These are phyloP conservation scores for Hirtodrosophila trivittata DNA, from an alignment of 2,888 invertebrate genomes.

Conservation along the genomic window DNA sequence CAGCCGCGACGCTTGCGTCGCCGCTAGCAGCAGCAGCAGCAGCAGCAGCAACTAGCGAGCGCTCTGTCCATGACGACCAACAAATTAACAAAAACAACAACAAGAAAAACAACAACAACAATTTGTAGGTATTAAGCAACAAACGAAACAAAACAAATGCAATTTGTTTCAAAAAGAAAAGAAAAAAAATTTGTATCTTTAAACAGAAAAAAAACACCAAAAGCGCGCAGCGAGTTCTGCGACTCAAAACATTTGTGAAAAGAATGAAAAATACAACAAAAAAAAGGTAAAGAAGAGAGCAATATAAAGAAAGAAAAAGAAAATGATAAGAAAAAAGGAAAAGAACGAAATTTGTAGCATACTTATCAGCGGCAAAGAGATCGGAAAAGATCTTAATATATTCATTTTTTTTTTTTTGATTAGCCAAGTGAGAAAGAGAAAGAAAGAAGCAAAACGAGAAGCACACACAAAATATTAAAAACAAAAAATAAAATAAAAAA, in stretches of 20 bases:
- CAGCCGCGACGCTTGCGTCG: constrained; percentile 42
- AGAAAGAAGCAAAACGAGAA: neutral
- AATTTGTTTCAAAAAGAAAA: constrained; percentile 34
- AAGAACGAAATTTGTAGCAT: constrained; percentile 34
- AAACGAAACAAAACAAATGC: constrained; percentile 32
- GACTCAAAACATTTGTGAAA: neutral
- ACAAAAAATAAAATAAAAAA: constrained; percentile 8
- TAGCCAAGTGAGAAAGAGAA: constrained; percentile 11
- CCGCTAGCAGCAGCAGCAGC: constrained; percentile 19
- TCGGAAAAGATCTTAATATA: neutral
- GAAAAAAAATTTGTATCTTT: constrained; percentile 47
- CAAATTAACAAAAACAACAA: constrained; percentile 42
- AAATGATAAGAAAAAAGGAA: constrained; percentile 5
- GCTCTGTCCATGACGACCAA: constrained; percentile 71
- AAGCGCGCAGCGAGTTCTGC: constrained; percentile 14
- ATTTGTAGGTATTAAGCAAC: constrained; percentile 63
- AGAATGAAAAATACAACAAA: constrained; percentile 2
- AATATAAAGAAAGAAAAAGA: constrained; percentile 4
- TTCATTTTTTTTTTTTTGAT: constrained; percentile 1
- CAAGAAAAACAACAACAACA: constrained; percentile 39
- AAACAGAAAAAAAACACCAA: constrained; percentile 36
- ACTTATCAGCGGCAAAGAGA: constrained; percentile 31
- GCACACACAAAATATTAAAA: neutral
- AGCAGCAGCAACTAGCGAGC: constrained; percentile 7
- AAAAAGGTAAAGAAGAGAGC: neutral